Evolutionary conservation across 2,888 invertebrate species (phyloP).

Genomic region (Tinea trinotella): DNA sequence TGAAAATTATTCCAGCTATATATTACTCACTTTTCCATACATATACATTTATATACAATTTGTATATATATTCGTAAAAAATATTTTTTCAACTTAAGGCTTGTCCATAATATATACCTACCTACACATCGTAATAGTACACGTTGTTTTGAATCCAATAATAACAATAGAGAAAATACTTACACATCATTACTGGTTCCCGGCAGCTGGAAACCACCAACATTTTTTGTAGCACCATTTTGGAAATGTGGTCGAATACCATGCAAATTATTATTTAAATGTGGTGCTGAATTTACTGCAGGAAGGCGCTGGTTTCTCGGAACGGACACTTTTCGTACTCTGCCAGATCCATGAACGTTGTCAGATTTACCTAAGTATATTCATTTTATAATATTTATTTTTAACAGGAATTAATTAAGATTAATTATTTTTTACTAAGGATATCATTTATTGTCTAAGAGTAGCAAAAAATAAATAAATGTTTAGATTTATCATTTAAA

Average conservation of each 20-base stretch:
- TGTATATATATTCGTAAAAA: not conserved
- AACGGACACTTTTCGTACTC: constrained; percentile 28
- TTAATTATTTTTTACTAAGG: too few relatives aligned
- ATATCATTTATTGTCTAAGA: too few relatives aligned
- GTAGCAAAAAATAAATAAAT: too few relatives aligned
- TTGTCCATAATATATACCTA: not conserved
- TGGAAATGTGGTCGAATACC: not conserved
- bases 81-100: not conserved
- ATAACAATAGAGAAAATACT: too few relatives aligned
- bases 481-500: too few relatives aligned
- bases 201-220: constrained; percentile 1
- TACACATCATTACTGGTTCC: not conserved
- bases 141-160: not conserved
- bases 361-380: not conserved
- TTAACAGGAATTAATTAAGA: too few relatives aligned
- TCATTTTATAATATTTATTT: too few relatives aligned
- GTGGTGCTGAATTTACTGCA: constrained; percentile 54
- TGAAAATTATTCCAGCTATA: too few relatives aligned
- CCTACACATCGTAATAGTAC: too few relatives aligned
- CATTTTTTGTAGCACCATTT: not conserved
- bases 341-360: constrained; percentile 31
- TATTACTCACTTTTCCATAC: too few relatives aligned
- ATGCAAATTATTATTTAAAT: constrained; percentile 31
- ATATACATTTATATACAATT: too few relatives aligned
- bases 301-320: constrained; percentile 42